These are phyloP conservation scores for Takifugu bimaculatus DNA, from an alignment of 2,113 vertebrate genomes.

Conservation along the genomic window DNA sequence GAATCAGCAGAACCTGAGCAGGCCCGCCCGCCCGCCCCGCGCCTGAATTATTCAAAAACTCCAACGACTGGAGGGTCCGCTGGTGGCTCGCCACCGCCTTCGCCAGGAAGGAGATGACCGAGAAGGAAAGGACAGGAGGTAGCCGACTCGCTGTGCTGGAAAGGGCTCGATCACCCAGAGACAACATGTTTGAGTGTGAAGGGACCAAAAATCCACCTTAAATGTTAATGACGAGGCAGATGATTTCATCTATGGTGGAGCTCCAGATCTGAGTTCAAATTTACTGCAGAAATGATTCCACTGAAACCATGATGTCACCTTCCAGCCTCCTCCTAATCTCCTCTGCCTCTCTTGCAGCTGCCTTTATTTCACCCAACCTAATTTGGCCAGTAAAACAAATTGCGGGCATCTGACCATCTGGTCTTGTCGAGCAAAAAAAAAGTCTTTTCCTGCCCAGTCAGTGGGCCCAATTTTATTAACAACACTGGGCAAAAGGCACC, in stretches of 20 bases:
- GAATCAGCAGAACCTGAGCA: conserved; percentile 68
- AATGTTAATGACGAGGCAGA: too few species aligned
- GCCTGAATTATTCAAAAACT: conserved; percentile 77
- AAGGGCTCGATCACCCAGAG: conserved; percentile 30
- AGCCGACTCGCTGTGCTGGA: too few species aligned
- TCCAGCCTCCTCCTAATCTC: conserved; percentile 27
- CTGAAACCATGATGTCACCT: conserved; percentile 25
- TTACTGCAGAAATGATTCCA: neutral
- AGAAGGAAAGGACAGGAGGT: conserved; percentile 32
- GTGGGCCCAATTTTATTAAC: conserved; percentile 70
- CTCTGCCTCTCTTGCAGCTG: conserved; percentile 50
- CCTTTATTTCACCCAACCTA: conserved; percentile 62
- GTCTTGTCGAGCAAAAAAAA: conserved; percentile 52
- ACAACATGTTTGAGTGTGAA: conserved; percentile 11
- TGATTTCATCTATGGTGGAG: too few species aligned
- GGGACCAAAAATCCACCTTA: too few species aligned
- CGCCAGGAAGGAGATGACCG: conserved; percentile 2
- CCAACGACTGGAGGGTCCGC: conserved; percentile 65
- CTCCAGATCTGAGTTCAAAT: too few species aligned
- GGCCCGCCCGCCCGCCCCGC: conserved; percentile 61
- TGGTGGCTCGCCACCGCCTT: conserved; percentile 23
- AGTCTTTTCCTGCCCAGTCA: conserved; percentile 63
- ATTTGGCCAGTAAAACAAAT: conserved; percentile 66
- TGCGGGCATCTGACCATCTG: conserved; percentile 74
- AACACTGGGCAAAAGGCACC: conserved; percentile 56